Conservation (phyloP, 2,888 invertebrate species). For the Aricia artaxerxes region DNA sequence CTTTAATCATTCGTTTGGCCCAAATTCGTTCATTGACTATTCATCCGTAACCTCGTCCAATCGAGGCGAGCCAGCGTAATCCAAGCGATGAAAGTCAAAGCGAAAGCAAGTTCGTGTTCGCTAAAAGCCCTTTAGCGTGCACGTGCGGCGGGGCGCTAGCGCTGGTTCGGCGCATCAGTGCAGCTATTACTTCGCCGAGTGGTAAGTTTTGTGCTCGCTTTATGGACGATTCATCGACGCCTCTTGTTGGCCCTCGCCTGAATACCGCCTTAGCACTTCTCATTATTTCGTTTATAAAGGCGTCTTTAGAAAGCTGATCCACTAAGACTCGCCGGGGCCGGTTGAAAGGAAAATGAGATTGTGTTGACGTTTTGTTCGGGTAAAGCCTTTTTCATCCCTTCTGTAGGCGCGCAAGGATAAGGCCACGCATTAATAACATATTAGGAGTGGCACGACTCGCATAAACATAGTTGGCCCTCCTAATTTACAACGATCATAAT, state of each 20-base stretch:
- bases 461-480: background rate
- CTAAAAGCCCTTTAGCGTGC: conserved; percentile 70
- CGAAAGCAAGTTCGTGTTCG: conserved; percentile 62
- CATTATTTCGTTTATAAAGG: conserved; percentile 80
- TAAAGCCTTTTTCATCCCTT: conserved; percentile 62
- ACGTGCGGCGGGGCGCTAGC: conserved; percentile 40
- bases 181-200: conserved; percentile 53
- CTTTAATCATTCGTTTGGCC: conserved; percentile 55
- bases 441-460: background rate
- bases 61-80: conserved; percentile 60
- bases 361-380: conserved; percentile 72
- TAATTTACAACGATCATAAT: background rate
- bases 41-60: conserved; percentile 64
- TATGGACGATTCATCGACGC: conserved; percentile 75
- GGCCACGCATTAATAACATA: conserved; percentile 10
- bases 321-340: conserved; percentile 68
- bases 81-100: conserved; percentile 68
- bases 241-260: conserved; percentile 73
- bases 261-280: conserved; percentile 77
- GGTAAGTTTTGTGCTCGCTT: conserved; percentile 75
- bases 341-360: conserved; percentile 78
- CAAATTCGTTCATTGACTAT: conserved; percentile 66
- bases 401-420: conserved; percentile 46
- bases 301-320: conserved; percentile 74
- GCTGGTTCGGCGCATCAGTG: conserved; percentile 41